Percentiles rank a stretch among this genome's conserved stretches.
These are phyloP conservation scores for Cephus rjabovi DNA, from an alignment of 2,888 invertebrate species.

Conservation along the genomic window DNA sequence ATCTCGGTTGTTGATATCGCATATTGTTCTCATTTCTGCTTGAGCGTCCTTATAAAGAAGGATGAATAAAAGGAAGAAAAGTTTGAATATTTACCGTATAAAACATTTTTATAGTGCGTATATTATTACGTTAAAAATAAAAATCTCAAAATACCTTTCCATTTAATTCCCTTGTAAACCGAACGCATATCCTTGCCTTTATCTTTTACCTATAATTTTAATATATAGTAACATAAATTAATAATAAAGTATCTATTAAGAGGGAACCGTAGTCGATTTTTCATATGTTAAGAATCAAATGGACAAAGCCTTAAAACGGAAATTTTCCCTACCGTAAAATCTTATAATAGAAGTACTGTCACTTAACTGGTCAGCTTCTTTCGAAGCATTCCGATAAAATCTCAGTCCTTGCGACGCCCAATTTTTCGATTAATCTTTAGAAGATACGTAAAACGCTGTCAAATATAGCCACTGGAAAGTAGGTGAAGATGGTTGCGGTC, in stretches of 20 bases:
- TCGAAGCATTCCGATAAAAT: no score
- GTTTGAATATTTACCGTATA: neutral
- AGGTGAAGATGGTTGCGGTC: no score
- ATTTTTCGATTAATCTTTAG: no score
- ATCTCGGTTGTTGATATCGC: constrained; percentile 68
- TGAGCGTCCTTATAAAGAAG: constrained; percentile 48
- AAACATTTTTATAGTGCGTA: neutral
- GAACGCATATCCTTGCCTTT: constrained; percentile 81
- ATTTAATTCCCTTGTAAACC: constrained; percentile 81
- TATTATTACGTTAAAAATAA: constrained; percentile 14
- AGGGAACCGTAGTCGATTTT: no score
- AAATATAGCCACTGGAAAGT: no score
- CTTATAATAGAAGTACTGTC: no score
- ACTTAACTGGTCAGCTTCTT: no score
- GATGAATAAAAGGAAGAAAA: constrained; percentile 3
- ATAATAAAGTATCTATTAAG: neutral
- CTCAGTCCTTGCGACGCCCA: no score
- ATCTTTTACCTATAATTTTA: constrained; percentile 74
- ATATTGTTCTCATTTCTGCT: constrained; percentile 52
- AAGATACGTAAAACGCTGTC: no score
- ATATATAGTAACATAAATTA: neutral
- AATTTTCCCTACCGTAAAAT: no score
- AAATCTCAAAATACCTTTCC: constrained; percentile 67
- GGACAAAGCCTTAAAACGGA: no score
- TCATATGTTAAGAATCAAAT: no score